phyloP scores from a whole-genome alignment of 2,797 vertebrate genomes.

The Eospalax fontanierii region DNA sequence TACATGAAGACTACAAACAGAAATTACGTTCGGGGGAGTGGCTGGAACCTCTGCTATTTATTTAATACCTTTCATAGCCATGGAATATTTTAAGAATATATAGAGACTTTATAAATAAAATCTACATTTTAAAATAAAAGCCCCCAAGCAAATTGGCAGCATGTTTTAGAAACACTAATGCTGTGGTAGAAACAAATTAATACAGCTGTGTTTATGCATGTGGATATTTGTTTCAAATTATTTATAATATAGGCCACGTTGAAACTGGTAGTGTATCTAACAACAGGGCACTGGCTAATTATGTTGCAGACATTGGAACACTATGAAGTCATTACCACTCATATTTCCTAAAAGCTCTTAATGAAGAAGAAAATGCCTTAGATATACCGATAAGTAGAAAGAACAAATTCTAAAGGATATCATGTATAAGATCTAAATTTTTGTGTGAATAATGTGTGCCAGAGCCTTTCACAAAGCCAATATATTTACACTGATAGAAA shows the following conservation, averaged over 20 bases:
- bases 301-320: background rate
- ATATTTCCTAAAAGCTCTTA: conserved; percentile 5
- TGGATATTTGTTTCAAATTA: background rate
- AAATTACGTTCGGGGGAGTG: background rate
- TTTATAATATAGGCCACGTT: conserved; percentile 29
- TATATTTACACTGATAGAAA: background rate
- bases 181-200: conserved; percentile 18
- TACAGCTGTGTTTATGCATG: background rate
- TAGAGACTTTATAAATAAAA: conserved; percentile 20
- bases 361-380: background rate
- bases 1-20: background rate
- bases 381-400: background rate
- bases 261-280: background rate
- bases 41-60: background rate
- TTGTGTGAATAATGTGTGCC: conserved; percentile 14
- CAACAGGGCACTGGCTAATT: conserved; percentile 16
- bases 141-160: conserved; percentile 15
- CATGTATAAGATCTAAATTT: background rate
- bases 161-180: background rate
- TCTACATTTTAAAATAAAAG: conserved; percentile 44
- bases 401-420: background rate
- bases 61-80: conserved; percentile 3
- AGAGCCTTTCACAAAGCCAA: background rate
- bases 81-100: conserved; percentile 20
- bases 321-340: conserved; percentile 28